These are phyloP conservation scores for Macrotus californicus DNA, from an alignment of 2,113 vertebrate genomes.

Conservation along the genomic window DNA sequence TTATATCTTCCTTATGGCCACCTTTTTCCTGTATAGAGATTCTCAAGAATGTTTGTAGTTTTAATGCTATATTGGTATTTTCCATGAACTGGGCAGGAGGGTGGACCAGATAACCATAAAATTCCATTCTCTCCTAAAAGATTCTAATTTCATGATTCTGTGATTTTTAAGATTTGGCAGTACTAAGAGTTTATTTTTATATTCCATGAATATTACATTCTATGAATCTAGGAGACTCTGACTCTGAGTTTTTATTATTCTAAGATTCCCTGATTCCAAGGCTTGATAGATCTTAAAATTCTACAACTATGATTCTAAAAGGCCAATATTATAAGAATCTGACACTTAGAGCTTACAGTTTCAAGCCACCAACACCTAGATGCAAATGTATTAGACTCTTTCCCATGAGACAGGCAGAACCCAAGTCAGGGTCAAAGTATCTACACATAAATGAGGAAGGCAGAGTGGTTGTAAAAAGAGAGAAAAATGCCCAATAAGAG, in stretches of 20 bases:
- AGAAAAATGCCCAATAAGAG: no score
- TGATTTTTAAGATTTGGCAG: constrained; percentile 20
- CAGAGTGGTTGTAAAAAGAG: not conserved
- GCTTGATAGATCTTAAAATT: constrained; percentile 5
- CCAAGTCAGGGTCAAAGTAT: not conserved
- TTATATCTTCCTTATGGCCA: not conserved
- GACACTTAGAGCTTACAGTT: not conserved
- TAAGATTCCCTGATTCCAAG: constrained; percentile 5
- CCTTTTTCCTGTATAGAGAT: not conserved
- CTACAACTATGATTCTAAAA: not conserved
- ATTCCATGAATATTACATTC: not conserved
- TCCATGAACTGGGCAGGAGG: not conserved
- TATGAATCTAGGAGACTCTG: not conserved
- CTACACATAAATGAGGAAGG: rapidly evolving
- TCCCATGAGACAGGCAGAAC: not conserved
- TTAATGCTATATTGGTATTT: not conserved
- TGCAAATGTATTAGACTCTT: not conserved
- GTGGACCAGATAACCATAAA: not conserved
- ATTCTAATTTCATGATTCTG: constrained; percentile 7
- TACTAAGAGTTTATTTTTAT: not conserved
- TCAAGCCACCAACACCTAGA: not conserved
- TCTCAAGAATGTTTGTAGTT: not conserved
- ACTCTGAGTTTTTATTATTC: constrained; percentile 9
- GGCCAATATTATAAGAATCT: not conserved
- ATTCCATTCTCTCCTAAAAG: not conserved